Evolutionary conservation across 2,888 invertebrate species (phyloP).

Genomic region (Ophion obscuratus): DNA sequence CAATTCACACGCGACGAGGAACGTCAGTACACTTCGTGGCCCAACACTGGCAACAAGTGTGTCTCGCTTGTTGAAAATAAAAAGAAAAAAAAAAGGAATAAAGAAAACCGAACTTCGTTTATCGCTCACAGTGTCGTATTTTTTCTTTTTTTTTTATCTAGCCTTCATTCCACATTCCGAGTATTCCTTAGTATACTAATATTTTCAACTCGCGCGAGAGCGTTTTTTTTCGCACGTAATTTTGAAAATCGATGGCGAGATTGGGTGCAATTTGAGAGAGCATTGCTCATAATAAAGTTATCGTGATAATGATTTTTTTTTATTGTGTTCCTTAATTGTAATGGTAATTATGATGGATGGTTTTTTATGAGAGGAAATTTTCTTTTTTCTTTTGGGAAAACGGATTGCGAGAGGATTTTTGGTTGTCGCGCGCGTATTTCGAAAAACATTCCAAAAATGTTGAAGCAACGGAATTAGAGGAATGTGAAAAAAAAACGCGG

Average conservation of each 20-base stretch:
- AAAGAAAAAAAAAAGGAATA: background rate
- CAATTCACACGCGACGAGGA: conserved; percentile 68
- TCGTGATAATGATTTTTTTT: background rate
- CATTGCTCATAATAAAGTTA: no score
- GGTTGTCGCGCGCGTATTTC: background rate
- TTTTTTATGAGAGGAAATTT: background rate
- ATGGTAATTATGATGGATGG: background rate
- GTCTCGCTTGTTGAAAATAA: conserved; percentile 32
- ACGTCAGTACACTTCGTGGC: conserved; percentile 70
- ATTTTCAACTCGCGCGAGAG: background rate
- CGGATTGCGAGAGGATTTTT: background rate
- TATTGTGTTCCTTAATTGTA: background rate
- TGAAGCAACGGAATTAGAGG: background rate
- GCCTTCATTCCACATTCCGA: conserved; percentile 10
- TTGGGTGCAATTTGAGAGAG: background rate
- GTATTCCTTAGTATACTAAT: background rate
- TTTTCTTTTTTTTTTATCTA: conserved; percentile 29
- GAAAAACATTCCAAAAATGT: background rate
- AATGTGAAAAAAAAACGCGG: background rate
- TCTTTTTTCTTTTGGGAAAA: no score
- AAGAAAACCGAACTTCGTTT: conserved; percentile 4
- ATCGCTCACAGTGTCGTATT: conserved; percentile 8
- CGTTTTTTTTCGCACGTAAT: background rate
- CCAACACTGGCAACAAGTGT: conserved; percentile 57
- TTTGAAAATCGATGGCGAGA: background rate